Evolutionary conservation across 2,113 vertebrate species (phyloP).

Genomic region (Oxyruncus cristatus): DNA sequence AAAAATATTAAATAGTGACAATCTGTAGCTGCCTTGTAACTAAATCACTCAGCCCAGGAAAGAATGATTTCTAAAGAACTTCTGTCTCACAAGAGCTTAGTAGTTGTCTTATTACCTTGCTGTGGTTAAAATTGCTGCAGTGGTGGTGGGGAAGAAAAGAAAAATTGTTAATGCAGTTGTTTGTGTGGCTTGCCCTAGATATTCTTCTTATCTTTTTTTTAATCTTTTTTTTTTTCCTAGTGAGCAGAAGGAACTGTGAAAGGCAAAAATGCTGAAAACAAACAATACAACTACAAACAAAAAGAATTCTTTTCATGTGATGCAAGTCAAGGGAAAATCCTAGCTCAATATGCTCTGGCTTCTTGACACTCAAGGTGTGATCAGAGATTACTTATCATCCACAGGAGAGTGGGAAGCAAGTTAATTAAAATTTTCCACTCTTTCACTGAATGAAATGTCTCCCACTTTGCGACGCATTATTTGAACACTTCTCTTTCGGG

Average conservation of each 20-base stretch:
- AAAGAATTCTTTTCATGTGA: conserved; percentile 66
- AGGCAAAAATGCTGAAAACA: conserved; percentile 44
- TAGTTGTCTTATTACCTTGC: background rate
- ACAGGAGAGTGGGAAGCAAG: conserved; percentile 71
- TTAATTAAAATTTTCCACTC: conserved; percentile 75
- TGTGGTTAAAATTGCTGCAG: conserved; percentile 30
- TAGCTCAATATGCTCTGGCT: conserved; percentile 50
- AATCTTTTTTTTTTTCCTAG: conserved; percentile 1
- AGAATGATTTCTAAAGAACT: conserved; percentile 25
- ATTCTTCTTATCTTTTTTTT: background rate
- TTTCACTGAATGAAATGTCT: conserved; percentile 64
- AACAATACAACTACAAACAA: conserved; percentile 64
- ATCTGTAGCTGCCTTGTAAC: background rate
- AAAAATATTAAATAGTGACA: conserved; percentile 33
- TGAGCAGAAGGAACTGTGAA: conserved; percentile 41
- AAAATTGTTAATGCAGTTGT: conserved; percentile 48
- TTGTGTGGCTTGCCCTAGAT: conserved; percentile 58
- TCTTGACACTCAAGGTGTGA: conserved; percentile 74
- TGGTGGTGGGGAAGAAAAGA: background rate
- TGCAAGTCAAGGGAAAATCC: conserved; percentile 50
- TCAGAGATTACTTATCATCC: conserved; percentile 71
- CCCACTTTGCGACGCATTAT: conserved; percentile 21
- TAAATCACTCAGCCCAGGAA: conserved; percentile 1
- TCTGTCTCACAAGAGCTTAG: conserved; percentile 28
- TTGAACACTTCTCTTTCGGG: conserved; percentile 19